phyloP scores from a whole-genome alignment of 1,140 invertebrate species.

The Magallana angulata region DNA sequence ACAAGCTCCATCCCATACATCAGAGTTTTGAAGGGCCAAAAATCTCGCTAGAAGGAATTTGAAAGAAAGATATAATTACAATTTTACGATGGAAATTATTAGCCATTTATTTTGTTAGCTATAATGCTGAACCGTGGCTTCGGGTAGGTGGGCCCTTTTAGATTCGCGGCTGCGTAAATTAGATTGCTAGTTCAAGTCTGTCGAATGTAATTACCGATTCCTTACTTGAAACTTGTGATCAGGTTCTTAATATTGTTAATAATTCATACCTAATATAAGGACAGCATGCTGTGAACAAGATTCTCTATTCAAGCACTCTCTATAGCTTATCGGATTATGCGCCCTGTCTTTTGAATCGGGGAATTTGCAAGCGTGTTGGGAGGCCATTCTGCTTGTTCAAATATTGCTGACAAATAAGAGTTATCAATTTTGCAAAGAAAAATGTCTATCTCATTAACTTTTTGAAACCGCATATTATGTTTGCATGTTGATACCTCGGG shows the following conservation, averaged over 20 bases:
- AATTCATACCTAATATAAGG: slow-evolving; percentile 28
- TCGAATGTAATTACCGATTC: not conserved
- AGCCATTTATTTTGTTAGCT: slow-evolving; percentile 32
- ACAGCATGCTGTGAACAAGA: not conserved
- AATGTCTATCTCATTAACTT: slow-evolving; percentile 34
- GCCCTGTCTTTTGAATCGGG: not conserved
- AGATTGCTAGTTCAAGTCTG: slow-evolving; percentile 5
- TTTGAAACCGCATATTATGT: slow-evolving; percentile 31
- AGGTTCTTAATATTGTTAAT: slow-evolving; percentile 24
- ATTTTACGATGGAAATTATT: slow-evolving; percentile 34
- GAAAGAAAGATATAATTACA: slow-evolving; percentile 35
- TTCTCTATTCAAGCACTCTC: not conserved
- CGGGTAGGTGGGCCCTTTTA: slow-evolving; percentile 6
- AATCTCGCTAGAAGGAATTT: not conserved
- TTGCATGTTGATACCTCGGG: slow-evolving; percentile 25
- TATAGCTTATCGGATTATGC: not conserved
- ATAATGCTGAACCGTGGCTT: not conserved
- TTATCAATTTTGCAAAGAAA: slow-evolving; percentile 37
- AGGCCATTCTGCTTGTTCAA: slow-evolving; percentile 23
- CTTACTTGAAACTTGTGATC: slow-evolving; percentile 3
- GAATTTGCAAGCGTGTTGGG: slow-evolving; percentile 22
- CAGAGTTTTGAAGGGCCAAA: not conserved
- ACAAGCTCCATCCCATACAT: not conserved
- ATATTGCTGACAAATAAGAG: slow-evolving; percentile 28
- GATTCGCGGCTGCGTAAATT: slow-evolving; percentile 2